Evolutionary conservation across 2,113 vertebrate species (phyloP).

Genomic region (Thinocorus orbignyianus): DNA sequence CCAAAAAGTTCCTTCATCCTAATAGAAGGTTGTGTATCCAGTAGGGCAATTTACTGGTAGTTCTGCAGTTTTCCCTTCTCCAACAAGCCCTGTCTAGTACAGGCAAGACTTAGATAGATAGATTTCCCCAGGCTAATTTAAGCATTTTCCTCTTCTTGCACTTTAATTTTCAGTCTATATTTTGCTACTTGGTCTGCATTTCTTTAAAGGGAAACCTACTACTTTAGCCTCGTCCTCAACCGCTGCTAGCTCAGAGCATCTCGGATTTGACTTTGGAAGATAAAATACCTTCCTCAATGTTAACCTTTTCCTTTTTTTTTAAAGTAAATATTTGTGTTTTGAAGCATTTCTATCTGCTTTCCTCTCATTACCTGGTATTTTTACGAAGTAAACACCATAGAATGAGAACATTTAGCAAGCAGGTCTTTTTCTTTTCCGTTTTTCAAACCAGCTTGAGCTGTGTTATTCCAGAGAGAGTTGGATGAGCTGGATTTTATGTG

Average conservation of each 20-base stretch:
- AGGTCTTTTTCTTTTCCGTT: neutral
- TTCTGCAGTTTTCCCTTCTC: constrained; percentile 7
- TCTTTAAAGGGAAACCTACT: constrained; percentile 49
- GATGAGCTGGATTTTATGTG: neutral
- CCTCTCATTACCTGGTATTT: neutral
- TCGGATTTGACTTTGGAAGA: neutral
- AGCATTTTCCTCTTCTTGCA: constrained; percentile 21
- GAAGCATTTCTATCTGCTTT: neutral
- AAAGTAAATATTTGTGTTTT: neutral
- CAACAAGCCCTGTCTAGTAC: neutral
- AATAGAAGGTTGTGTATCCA: neutral
- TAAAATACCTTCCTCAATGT: neutral
- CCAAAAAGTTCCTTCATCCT: neutral
- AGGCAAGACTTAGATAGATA: constrained; percentile 7
- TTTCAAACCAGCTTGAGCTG: neutral
- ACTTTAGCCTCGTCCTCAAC: constrained; percentile 31
- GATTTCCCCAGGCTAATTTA: constrained; percentile 10
- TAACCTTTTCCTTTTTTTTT: neutral
- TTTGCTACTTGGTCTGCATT: constrained; percentile 27
- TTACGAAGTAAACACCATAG: neutral
- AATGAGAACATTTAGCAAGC: neutral
- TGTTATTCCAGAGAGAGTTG: neutral
- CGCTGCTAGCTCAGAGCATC: neutral
- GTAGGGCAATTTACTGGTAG: neutral
- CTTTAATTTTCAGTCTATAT: constrained; percentile 59